Conservation (phyloP, 2,888 invertebrate species). For the Machimus rusticus region DNA sequence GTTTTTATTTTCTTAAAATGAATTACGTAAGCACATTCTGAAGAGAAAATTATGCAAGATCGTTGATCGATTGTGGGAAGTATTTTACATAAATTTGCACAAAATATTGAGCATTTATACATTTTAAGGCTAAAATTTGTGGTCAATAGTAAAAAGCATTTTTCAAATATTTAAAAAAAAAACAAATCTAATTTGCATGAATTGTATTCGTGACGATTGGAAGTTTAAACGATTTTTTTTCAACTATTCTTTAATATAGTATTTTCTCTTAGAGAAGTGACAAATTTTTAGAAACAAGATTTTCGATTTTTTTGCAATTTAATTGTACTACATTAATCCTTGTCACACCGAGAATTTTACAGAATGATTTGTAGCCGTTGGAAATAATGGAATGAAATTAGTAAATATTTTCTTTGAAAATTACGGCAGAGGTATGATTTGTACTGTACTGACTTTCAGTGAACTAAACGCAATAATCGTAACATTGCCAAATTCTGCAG, state of each 20-base stretch:
- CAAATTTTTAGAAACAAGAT: no score
- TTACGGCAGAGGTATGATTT: no score
- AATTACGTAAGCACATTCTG: background rate
- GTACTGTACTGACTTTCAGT: no score
- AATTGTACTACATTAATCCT: no score
- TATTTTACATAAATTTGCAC: background rate
- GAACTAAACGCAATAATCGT: no score
- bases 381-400: no score
- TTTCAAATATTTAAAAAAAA: background rate
- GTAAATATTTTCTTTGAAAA: no score
- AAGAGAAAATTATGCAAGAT: background rate
- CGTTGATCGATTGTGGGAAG: background rate
- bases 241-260: background rate
- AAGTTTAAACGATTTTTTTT: background rate
- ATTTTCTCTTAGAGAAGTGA: background rate
- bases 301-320: no score
- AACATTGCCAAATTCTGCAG: no score
- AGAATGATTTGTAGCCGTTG: no score
- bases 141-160: background rate
- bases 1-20: background rate
- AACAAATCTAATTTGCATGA: background rate
- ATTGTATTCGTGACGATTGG: background rate
- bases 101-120: background rate
- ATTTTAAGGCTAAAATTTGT: background rate
- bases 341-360: no score